Evolutionary conservation across 2,888 invertebrate genomes (phyloP).

Genomic region (Latheticus oryzae): DNA sequence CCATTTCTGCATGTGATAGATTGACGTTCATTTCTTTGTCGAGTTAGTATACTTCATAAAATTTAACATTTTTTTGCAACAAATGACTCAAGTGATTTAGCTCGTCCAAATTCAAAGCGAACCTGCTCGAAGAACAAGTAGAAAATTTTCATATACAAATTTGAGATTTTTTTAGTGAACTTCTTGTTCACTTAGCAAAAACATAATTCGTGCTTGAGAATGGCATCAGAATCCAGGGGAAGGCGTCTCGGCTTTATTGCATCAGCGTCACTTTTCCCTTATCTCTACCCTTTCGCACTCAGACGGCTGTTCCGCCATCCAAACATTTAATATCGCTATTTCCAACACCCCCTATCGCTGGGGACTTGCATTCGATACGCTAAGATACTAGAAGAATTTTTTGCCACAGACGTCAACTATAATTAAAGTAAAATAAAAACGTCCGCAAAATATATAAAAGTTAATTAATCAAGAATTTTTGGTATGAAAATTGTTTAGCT

Average conservation of each 20-base stretch:
- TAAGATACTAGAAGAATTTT: too few relatives aligned
- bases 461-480: too few relatives aligned
- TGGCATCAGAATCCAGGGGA: slow-evolving; percentile 44
- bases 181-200: slow-evolving; percentile 50
- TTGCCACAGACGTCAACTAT: too few relatives aligned
- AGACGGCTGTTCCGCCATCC: slow-evolving; percentile 49
- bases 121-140: slow-evolving; percentile 4
- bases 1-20: slow-evolving; percentile 60
- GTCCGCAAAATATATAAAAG: too few relatives aligned
- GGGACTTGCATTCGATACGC: slow-evolving; percentile 40
- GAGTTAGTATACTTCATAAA: slow-evolving; percentile 57
- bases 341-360: slow-evolving; percentile 37
- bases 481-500: too few relatives aligned
- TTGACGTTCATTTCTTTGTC: slow-evolving; percentile 59
- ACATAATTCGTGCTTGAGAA: slow-evolving; percentile 44
- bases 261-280: slow-evolving; percentile 57
- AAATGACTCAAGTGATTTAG: slow-evolving; percentile 46
- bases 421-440: too few relatives aligned
- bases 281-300: slow-evolving; percentile 57
- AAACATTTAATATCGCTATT: slow-evolving; percentile 53
- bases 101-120: slow-evolving; percentile 10
- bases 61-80: slow-evolving; percentile 47
- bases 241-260: slow-evolving; percentile 54
- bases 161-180: slow-evolving; percentile 43
- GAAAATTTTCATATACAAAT: slow-evolving; percentile 13